These are phyloP conservation scores for Struthidea cinerea DNA, from an alignment of 2,113 vertebrate genomes.

Conservation along the genomic window DNA sequence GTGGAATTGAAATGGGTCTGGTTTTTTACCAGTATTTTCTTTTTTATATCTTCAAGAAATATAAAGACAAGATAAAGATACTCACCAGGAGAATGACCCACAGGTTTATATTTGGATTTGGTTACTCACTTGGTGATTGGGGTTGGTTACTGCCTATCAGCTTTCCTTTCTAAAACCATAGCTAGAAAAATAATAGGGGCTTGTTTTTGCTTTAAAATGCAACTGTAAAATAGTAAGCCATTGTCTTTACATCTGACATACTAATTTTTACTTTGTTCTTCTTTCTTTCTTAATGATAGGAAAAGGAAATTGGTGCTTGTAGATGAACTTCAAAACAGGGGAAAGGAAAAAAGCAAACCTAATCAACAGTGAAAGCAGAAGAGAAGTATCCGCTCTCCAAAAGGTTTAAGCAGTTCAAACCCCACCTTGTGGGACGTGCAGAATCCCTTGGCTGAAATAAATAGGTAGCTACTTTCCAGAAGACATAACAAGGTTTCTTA, in stretches of 20 bases:
- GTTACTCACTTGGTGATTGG: neutral
- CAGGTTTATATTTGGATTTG: neutral
- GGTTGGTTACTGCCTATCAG: neutral
- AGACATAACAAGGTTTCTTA: neutral
- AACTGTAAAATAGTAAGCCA: neutral
- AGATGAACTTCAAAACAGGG: neutral
- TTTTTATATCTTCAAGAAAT: neutral
- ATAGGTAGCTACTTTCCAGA: neutral
- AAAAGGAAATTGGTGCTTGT: neutral
- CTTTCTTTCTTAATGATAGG: neutral
- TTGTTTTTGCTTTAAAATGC: neutral
- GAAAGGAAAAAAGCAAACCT: neutral
- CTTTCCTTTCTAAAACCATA: neutral
- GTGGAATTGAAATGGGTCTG: neutral
- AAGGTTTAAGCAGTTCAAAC: neutral
- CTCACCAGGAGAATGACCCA: neutral
- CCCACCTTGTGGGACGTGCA: neutral
- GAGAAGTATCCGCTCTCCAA: neutral
- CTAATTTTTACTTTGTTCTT: neutral
- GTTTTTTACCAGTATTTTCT: neutral
- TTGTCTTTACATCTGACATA: neutral
- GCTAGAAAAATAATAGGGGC: neutral
- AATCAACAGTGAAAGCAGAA: neutral
- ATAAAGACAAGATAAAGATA: neutral
- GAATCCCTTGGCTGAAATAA: neutral